These are phyloP conservation scores for Cremastinae sp. DNA, from an alignment of 2,888 invertebrate genomes.

Conservation along the genomic window DNA sequence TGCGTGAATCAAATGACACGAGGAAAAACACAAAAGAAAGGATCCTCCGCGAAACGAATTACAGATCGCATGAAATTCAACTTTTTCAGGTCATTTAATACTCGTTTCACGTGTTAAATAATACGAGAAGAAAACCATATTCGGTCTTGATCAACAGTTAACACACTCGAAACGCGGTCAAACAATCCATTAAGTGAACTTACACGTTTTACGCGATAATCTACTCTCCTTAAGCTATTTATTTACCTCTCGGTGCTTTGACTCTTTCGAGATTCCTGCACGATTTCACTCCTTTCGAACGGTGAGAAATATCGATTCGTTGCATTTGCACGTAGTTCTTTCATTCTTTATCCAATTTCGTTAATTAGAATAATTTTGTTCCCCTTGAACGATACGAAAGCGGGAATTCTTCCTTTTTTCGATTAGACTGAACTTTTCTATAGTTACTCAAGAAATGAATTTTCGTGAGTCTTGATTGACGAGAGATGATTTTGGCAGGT, in stretches of 20 bases:
- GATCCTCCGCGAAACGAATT: not conserved
- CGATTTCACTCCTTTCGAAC: constrained; percentile 26
- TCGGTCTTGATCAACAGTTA: constrained; percentile 64
- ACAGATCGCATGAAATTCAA: not conserved
- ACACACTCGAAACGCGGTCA: constrained; percentile 68
- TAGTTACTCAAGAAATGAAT: too few species aligned
- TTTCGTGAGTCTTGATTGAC: constrained; percentile 8
- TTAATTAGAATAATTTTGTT: not conserved
- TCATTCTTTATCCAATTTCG: not conserved
- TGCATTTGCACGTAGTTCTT: not conserved
- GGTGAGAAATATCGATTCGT: not conserved
- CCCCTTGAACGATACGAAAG: too few species aligned
- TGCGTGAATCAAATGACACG: too few species aligned
- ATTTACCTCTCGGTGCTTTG: not conserved
- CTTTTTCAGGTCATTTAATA: not conserved
- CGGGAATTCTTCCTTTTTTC: too few species aligned
- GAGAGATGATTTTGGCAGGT: not conserved
- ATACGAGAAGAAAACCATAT: constrained; percentile 66
- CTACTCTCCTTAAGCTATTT: constrained; percentile 1
- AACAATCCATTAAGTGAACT: constrained; percentile 31
- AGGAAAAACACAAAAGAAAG: too few species aligned
- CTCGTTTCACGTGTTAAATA: constrained; percentile 62
- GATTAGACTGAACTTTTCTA: too few species aligned
- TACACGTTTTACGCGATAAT: constrained; percentile 1
- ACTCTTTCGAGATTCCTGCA: constrained; percentile 5